Evolutionary conservation across 2,113 vertebrate genomes (phyloP).

Genomic region (Sapayoa aenigma): DNA sequence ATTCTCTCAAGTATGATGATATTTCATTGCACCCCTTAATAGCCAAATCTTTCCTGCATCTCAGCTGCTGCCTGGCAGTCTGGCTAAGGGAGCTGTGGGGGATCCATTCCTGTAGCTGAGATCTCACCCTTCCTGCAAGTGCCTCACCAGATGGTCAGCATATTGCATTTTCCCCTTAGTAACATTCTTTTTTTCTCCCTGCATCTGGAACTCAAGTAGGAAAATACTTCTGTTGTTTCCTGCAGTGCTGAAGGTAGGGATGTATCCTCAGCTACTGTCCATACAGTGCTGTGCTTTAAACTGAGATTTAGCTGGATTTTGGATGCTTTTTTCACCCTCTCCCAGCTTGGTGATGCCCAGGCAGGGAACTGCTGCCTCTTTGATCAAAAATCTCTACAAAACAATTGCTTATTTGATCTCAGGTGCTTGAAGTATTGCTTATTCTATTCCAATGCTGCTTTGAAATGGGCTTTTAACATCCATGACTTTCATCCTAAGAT

Average conservation of each 20-base stretch:
- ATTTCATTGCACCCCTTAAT: slow-evolving; percentile 36
- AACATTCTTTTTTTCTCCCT: slow-evolving; percentile 46
- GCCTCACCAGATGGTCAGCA: slow-evolving; percentile 66
- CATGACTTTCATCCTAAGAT: background rate
- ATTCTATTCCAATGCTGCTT: background rate
- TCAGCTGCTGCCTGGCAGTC: slow-evolving; percentile 36
- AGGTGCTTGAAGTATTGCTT: background rate
- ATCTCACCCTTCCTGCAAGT: slow-evolving; percentile 59
- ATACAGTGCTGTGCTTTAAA: background rate
- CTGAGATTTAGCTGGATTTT: background rate
- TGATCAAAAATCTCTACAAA: background rate
- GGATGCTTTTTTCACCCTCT: background rate
- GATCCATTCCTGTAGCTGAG: slow-evolving; percentile 61
- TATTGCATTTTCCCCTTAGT: slow-evolving; percentile 60
- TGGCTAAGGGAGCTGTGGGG: slow-evolving; percentile 44
- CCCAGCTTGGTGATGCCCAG: background rate
- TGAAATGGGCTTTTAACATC: slow-evolving; percentile 36
- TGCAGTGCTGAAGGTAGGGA: background rate
- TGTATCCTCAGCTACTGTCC: background rate
- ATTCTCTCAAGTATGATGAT: slow-evolving; percentile 8
- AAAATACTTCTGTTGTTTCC: slow-evolving; percentile 67
- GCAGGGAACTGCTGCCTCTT: background rate
- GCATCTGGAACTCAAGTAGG: slow-evolving; percentile 57
- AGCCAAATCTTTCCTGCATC: slow-evolving; percentile 15
- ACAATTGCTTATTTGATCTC: slow-evolving; percentile 41